Conservation (phyloP, 2,113 vertebrate species). For the Phylloscopus trochilus region DNA sequence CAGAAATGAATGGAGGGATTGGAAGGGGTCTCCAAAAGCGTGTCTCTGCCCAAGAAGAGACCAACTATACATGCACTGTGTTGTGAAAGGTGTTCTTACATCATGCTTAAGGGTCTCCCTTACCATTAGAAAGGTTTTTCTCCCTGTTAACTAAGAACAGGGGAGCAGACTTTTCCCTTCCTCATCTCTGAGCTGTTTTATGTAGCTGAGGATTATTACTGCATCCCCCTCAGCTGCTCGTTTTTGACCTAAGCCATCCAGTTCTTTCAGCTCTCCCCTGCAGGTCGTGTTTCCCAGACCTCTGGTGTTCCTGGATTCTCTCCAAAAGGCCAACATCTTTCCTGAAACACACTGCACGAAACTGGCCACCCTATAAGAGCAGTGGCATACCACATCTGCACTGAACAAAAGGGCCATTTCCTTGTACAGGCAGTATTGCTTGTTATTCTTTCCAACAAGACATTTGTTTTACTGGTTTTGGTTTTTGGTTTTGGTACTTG, state of each 20-base stretch:
- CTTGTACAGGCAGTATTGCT: neutral
- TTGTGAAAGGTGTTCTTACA: neutral
- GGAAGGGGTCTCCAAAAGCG: neutral
- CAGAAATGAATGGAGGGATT: neutral
- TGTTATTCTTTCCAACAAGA: neutral
- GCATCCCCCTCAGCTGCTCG: neutral
- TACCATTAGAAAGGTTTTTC: neutral
- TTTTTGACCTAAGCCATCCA: neutral
- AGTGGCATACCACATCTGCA: neutral
- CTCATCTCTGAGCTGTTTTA: neutral
- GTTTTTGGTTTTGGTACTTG: neutral
- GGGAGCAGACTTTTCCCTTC: neutral
- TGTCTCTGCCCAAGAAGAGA: neutral
- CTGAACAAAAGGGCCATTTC: neutral
- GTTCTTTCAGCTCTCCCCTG: neutral
- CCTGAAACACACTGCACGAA: neutral
- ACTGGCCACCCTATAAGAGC: neutral
- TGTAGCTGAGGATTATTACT: neutral
- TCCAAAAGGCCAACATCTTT: neutral
- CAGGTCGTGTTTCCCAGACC: neutral
- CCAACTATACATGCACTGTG: rapidly evolving
- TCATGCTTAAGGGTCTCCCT: neutral
- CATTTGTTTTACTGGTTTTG: neutral
- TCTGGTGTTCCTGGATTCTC: neutral
- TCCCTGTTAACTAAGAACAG: neutral